Percentiles rank a stretch among this genome's conserved stretches.
Evolutionary conservation across 2,888 invertebrate genomes (phyloP).

Genomic region (Apodemia hepburni): DNA sequence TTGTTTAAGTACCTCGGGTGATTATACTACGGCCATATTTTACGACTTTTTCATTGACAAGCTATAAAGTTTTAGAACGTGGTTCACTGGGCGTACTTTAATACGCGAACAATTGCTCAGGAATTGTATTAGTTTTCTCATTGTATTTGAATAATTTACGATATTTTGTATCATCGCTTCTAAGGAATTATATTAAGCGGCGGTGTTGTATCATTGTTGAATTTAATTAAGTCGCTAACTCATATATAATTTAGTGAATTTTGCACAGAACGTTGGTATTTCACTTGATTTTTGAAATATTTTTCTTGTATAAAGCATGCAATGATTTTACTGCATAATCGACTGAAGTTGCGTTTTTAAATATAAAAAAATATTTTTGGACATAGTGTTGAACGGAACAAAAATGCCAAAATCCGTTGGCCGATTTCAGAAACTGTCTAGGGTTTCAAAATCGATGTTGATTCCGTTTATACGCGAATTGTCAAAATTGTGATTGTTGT

Average conservation of each 20-base stretch:
- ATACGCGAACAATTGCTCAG: conserved; percentile 62
- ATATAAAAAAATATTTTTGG: conserved; percentile 49
- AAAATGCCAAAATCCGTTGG: conserved; percentile 3
- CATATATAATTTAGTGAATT: conserved; percentile 63
- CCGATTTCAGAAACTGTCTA: conserved; percentile 20
- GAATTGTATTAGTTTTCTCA: conserved; percentile 72
- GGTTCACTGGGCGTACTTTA: conserved; percentile 35
- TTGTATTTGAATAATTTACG: conserved; percentile 59
- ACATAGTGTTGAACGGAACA: conserved; percentile 40
- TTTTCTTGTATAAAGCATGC: conserved; percentile 69
- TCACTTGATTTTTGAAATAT: conserved; percentile 77
- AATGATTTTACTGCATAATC: conserved; percentile 67
- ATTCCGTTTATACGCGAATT: conserved; percentile 38
- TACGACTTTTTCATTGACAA: background rate
- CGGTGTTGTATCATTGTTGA: conserved; percentile 68
- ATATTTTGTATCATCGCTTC: conserved; percentile 60
- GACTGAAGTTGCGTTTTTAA: conserved; percentile 64
- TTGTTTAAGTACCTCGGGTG: conserved; percentile 30
- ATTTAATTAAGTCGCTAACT: conserved; percentile 60
- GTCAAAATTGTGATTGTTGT: conserved; percentile 70
- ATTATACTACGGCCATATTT: conserved; percentile 24
- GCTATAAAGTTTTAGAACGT: conserved; percentile 14
- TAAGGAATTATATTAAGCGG: conserved; percentile 45
- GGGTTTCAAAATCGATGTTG: conserved; percentile 24
- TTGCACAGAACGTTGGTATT: conserved; percentile 78